A percentile compares a stretch with the other conserved stretches of the same genome.
Conservation (phyloP, 2,888 invertebrate species). For the Drosophila kokeensis region DNA sequence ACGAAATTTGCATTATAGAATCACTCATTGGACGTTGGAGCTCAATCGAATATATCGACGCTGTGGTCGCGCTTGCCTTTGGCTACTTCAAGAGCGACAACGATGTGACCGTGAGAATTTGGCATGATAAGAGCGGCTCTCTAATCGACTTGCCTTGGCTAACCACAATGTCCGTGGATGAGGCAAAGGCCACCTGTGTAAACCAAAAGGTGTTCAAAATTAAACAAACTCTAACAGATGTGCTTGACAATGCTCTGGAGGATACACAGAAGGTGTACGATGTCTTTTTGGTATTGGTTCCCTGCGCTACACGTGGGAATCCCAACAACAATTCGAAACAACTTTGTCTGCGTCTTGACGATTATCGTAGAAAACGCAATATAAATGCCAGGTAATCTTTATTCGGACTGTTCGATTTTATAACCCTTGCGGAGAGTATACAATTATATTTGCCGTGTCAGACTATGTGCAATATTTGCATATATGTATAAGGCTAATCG, state of each 20-base stretch:
- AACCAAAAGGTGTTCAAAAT: constrained; percentile 48
- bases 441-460: neutral
- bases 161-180: constrained; percentile 53
- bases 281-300: constrained; percentile 82
- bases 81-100: constrained; percentile 79
- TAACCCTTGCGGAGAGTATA: neutral
- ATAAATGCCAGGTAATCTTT: constrained; percentile 77
- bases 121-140: constrained; percentile 59
- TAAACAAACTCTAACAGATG: constrained; percentile 71
- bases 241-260: constrained; percentile 68
- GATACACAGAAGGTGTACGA: constrained; percentile 72
- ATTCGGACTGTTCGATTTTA: constrained; percentile 17
- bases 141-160: constrained; percentile 73
- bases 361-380: constrained; percentile 78
- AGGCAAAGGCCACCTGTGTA: constrained; percentile 58
- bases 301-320: constrained; percentile 81
- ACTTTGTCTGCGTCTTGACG: constrained; percentile 65
- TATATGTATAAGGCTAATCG: neutral
- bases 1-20: constrained; percentile 33
- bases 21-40: constrained; percentile 52
- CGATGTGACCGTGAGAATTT: constrained; percentile 70
- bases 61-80: constrained; percentile 79
- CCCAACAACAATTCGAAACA: constrained; percentile 66
- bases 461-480: neutral
- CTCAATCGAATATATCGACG: constrained; percentile 75